Percentiles rank a stretch among this genome's conserved stretches.
Conservation (phyloP, 2,797 vertebrate species). For the Betta splendens region DNA sequence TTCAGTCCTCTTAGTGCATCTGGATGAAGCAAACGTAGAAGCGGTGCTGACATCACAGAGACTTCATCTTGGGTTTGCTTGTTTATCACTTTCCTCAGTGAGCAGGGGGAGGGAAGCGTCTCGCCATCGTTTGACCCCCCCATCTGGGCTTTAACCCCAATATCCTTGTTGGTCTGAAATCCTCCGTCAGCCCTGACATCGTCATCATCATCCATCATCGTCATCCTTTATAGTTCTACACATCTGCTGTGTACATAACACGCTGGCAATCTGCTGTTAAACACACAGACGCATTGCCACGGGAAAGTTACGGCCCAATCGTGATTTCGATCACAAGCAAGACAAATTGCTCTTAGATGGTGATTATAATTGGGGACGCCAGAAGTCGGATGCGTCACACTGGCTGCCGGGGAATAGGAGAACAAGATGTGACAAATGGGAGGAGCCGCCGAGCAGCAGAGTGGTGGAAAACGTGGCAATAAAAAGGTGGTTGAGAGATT, state of each 20-base stretch:
- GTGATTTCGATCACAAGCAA: conserved; percentile 35
- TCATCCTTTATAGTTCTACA: conserved; percentile 44
- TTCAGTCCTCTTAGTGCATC: conserved; percentile 52
- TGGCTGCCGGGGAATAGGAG: conserved; percentile 36
- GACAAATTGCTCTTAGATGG: conserved; percentile 53
- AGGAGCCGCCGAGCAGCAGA: conserved; percentile 33
- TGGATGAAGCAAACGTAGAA: conserved; percentile 64
- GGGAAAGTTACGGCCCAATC: conserved; percentile 46
- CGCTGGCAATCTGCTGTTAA: conserved; percentile 51
- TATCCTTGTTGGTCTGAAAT: conserved; percentile 51
- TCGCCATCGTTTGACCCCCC: conserved; percentile 61
- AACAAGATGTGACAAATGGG: conserved; percentile 47
- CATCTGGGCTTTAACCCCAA: conserved; percentile 67
- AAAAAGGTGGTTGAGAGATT: conserved; percentile 55
- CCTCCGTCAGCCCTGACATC: conserved; percentile 51
- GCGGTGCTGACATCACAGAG: conserved; percentile 16
- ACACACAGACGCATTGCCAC: conserved; percentile 63
- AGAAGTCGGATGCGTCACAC: conserved; percentile 29
- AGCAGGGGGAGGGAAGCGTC: conserved; percentile 13
- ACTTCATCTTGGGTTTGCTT: conserved; percentile 21
- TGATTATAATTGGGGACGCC: conserved; percentile 47
- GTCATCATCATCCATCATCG: conserved; percentile 70
- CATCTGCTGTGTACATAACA: conserved; percentile 47
- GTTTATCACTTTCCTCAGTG: conserved; percentile 65
- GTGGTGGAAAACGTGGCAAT: conserved; percentile 29